Percentiles rank a stretch among this genome's conserved stretches.
Conservation (phyloP, 2,113 vertebrate genomes). For the Hippocampus mohnikei region DNA sequence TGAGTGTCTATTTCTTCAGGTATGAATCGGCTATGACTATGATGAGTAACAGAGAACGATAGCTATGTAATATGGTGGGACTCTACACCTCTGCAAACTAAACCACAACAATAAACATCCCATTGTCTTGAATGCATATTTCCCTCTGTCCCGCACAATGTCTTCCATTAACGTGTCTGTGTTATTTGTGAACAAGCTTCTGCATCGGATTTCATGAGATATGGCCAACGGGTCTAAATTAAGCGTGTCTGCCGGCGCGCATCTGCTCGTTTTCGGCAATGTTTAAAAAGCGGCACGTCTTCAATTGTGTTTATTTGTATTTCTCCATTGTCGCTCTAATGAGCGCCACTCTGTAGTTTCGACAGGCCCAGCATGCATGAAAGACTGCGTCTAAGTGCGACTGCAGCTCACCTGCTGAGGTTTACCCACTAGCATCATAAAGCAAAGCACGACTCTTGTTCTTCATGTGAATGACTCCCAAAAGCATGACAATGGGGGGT, state of each 20-base stretch:
- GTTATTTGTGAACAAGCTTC: background rate
- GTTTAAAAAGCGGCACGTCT: conserved; percentile 24
- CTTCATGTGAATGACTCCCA: conserved; percentile 65
- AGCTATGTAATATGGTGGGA: no score
- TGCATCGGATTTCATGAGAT: background rate
- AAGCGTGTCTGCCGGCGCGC: background rate
- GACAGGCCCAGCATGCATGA: conserved; percentile 57
- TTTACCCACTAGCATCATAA: conserved; percentile 60
- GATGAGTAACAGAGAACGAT: no score
- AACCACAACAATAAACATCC: no score
- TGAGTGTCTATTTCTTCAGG: no score
- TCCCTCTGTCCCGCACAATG: no score
- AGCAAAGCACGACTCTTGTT: conserved; percentile 41
- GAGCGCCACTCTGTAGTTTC: conserved; percentile 48
- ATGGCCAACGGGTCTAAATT: background rate
- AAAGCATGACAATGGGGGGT: conserved; percentile 61
- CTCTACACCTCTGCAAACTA: background rate
- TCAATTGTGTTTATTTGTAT: conserved; percentile 58
- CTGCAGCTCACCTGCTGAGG: conserved; percentile 59
- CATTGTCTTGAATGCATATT: no score
- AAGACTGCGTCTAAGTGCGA: conserved; percentile 42
- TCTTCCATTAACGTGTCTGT: no score
- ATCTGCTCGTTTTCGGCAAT: conserved; percentile 15
- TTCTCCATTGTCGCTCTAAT: conserved; percentile 68
- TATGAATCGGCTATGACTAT: no score